phyloP scores from a whole-genome alignment of 2,888 invertebrate species.

The Orthonychiurus folsomi region DNA sequence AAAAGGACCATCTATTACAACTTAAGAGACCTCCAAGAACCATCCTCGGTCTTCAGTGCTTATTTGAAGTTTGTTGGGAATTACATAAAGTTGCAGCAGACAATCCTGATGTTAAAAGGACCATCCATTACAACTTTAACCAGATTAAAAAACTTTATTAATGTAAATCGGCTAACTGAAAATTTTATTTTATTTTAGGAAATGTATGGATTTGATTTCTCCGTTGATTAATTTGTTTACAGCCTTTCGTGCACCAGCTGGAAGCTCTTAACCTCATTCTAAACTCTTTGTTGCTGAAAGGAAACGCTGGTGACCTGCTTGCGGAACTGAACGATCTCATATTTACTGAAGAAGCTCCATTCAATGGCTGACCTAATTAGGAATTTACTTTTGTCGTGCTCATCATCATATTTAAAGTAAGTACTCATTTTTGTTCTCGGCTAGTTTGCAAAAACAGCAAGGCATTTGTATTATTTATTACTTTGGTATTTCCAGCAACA shows the following conservation, averaged over 20 bases:
- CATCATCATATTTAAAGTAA: conserved; percentile 33
- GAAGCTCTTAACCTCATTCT: conserved; percentile 22
- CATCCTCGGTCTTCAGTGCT: too few species aligned
- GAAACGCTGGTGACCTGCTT: conserved; percentile 26
- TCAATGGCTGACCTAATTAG: conserved; percentile 27
- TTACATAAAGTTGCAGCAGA: conserved; percentile 33
- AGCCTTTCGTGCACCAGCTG: conserved; percentile 34
- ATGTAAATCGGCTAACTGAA: conserved; percentile 28
- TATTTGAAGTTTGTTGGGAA: conserved; percentile 30
- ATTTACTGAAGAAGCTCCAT: conserved; percentile 25
- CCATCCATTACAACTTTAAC: conserved; percentile 23
- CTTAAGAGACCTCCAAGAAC: too few species aligned
- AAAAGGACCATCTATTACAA: conserved; percentile 20
- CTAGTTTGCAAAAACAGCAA: too few species aligned
- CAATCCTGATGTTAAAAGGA: conserved; percentile 32
- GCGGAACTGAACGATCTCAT: conserved; percentile 30
- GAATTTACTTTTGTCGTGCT: conserved; percentile 27
- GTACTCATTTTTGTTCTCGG: too few species aligned
- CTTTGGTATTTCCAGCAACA: not conserved
- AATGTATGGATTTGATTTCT: too few species aligned
- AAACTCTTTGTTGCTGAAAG: conserved; percentile 20
- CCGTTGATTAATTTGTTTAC: conserved; percentile 15
- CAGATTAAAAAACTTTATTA: conserved; percentile 21
- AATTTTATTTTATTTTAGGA: too few species aligned
- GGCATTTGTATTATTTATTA: not conserved